phyloP scores from a whole-genome alignment of 2,888 invertebrate species.

The Malacosoma neustria region DNA sequence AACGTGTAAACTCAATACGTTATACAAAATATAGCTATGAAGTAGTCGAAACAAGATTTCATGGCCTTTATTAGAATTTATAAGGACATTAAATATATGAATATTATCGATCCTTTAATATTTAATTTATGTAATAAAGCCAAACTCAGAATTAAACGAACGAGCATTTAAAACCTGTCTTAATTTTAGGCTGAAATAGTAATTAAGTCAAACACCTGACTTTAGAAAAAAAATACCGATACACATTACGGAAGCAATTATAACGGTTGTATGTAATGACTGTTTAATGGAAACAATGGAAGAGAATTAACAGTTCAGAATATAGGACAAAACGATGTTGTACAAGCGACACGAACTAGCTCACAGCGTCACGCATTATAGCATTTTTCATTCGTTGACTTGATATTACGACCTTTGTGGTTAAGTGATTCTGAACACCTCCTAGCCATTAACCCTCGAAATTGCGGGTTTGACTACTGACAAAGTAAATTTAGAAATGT shows the following conservation, averaged over 20 bases:
- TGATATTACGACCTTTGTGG: no score
- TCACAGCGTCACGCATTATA: background rate
- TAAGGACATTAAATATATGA: no score
- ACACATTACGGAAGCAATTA: conserved; percentile 15
- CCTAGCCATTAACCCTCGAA: no score
- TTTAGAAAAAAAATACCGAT: background rate
- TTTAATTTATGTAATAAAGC: background rate
- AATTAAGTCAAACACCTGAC: background rate
- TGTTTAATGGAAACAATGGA: conserved; percentile 11
- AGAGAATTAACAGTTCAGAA: conserved; percentile 2
- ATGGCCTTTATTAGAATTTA: no score
- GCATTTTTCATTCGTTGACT: no score
- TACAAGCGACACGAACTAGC: conserved; percentile 4
- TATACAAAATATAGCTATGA: no score
- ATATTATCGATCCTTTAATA: background rate
- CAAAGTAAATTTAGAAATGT: no score
- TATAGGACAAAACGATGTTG: background rate
- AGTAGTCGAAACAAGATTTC: no score
- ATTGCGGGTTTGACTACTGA: no score
- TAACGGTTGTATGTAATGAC: conserved; percentile 18
- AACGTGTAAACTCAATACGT: no score
- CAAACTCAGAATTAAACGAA: background rate
- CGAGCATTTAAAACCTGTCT: background rate
- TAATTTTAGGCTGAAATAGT: background rate
- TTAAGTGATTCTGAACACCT: no score